Evolutionary conservation across 2,888 invertebrate species (phyloP), one percentile per base, ranked within the genome.

Genomic region (Danaus chrysippus): DNA sequence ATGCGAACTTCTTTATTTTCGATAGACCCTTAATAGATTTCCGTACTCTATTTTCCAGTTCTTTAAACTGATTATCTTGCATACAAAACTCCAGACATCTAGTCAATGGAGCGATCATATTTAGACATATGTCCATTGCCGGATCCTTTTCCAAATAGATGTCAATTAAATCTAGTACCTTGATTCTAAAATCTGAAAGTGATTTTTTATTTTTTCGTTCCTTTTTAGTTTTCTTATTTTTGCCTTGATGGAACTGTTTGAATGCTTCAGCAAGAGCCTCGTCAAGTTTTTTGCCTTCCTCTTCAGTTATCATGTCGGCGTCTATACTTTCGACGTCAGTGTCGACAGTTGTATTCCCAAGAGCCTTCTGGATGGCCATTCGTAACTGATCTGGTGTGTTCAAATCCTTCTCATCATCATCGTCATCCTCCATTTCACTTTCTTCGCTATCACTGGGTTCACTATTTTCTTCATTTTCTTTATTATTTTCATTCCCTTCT

Each of bases 181-280:
- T 91, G 44, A 94, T 92, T 67, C 95, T 91, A 72, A 95, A 95
- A 78, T 95, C 95, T 58, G 94, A 94, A 9, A 95, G 77, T 1
- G 93, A 85, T 72, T 94, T 93, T 56, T 93, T 93, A 66, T 93
- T 92, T 74, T 94, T 93, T 41, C 92, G 92, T 66, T 92, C 92
- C 68, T 86, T 91, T 75, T 93, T 92, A 0, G 86, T 78, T 71
- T 92, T 91, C 68, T 91, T 92, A 49, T 79, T 84, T 74, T 91
- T 90, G 8, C 91, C 91, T 62, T 92, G 91, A 67, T 90, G 88
- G 72, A 93, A 92, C 73, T 93, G 92, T 77, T 92, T 94, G 76
- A 97, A 96, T 0, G 95, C 96, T 60, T 93, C 93, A 0, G 94
- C 93, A 62, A 97, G 82, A 0, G 95, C 94, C 68, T 93, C 92